These are phyloP conservation scores for Hippocampus zosterae DNA, from an alignment of 2,113 vertebrate genomes.

Conservation along the genomic window DNA sequence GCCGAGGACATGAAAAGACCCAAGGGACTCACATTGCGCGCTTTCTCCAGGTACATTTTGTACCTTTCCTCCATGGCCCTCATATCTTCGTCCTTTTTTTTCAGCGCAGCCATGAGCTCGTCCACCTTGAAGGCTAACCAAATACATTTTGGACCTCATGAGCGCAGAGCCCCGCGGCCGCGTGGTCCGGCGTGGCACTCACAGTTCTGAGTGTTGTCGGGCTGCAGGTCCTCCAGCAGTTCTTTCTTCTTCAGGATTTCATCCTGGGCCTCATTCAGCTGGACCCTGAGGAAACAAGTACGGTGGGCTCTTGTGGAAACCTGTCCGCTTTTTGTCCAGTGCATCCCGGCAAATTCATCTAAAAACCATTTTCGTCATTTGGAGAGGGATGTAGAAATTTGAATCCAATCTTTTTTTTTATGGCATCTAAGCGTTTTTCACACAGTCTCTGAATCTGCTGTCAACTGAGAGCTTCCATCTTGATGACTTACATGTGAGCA, in stretches of 20 bases:
- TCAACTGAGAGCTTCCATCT: not conserved
- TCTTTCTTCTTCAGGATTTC: constrained; percentile 96
- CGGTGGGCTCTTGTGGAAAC: not conserved
- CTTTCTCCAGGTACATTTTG: constrained; percentile 97
- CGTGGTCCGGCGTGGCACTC: not conserved
- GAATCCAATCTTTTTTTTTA: no score
- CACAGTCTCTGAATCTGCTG: not conserved
- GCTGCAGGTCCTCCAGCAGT: constrained; percentile 89
- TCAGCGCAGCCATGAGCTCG: constrained; percentile 88
- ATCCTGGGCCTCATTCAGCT: constrained; percentile 90
- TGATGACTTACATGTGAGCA: constrained; percentile 89
- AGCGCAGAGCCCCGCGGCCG: not conserved
- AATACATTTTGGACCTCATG: not conserved
- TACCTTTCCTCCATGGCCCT: constrained; percentile 97
- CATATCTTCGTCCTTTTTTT: constrained; percentile 99
- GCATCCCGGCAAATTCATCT: not conserved
- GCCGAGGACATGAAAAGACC: not conserved
- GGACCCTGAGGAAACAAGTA: constrained; percentile 75
- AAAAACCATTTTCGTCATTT: no score
- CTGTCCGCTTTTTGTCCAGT: not conserved
- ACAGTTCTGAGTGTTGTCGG: constrained; percentile 81
- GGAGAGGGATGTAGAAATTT: no score
- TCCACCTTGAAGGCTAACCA: constrained; percentile 81
- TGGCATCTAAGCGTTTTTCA: no score
- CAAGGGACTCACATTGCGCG: constrained; percentile 83